Evolutionary conservation across 1,140 invertebrate species (phyloP), one percentile per base, ranked within the genome.

Genomic region (Drosophila ercepeae): DNA sequence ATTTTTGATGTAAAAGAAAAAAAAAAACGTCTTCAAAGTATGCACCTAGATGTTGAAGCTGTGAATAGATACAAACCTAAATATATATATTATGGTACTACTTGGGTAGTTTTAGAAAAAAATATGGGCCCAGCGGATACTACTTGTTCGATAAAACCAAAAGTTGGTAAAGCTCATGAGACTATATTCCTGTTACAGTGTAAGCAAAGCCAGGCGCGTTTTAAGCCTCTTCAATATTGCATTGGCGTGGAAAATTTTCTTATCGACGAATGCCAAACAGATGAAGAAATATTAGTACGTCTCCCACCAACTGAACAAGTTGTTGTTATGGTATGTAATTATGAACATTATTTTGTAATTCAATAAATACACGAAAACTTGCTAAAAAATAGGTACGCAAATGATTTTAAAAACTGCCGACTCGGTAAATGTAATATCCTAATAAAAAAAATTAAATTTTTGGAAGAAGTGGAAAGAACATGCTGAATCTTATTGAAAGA

Each of bases 1-100:
- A 53, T 77, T 14, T 74, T 34, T 25, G 11, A 54, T 16, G 36
- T 36, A 9, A 51, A 21, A 2, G 60, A 55, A 7, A 8, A 6
- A 4, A 39, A 25, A 5, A 49, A 36, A 11, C 29, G 11, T 3
- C 13, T 23, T 23, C 19, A 36, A 0, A 50, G 14, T 39, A 50
- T 58, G 11, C 23, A 50, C 11, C 46, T 58, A 4, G 8, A 50
- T 27, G 55, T 58, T 11, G 11, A 39, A 9, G 55, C 55, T 4
- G 21, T 25, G 1, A 49, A 51, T 39, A 19, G 29, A 3, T 39
- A 39, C 14, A 50, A 51, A 9, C 16, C 55, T 4, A 39, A 23
- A 25, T 23, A 50, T 13, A 39, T 18, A 7, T 58, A 58, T 39
- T 14, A 58, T 25, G 55, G 55, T 16, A 18, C 14, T 3, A 36